Conservation (phyloP, 2,797 vertebrate genomes). For the Champsocephalus esox region DNA sequence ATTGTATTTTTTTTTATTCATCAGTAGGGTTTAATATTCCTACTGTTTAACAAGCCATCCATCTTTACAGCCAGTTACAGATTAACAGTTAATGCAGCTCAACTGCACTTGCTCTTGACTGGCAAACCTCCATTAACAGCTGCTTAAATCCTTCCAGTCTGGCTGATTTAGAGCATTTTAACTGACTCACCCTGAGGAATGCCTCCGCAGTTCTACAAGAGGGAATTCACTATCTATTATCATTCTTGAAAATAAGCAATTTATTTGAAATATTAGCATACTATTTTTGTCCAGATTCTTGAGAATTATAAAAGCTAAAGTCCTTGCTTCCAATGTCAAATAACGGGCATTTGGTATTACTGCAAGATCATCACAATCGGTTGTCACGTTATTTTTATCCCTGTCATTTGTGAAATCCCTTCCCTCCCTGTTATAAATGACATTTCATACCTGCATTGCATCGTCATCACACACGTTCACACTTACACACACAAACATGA, state of each 20-base stretch:
- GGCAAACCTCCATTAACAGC: conserved; percentile 53
- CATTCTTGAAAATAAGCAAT: conserved; percentile 22
- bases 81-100: conserved; percentile 44
- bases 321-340: conserved; percentile 31
- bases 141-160: conserved; percentile 53
- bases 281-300: neutral
- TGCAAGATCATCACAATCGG: conserved; percentile 35
- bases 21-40: conserved; percentile 17
- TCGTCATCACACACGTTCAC: conserved; percentile 30
- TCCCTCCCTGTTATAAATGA: conserved; percentile 39
- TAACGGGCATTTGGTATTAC: conserved; percentile 25
- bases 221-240: conserved; percentile 23
- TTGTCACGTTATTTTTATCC: conserved; percentile 59
- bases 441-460: conserved; percentile 40
- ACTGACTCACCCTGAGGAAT: conserved; percentile 35
- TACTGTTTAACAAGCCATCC: conserved; percentile 42
- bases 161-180: conserved; percentile 57
- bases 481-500: conserved; percentile 27
- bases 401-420: conserved; percentile 15
- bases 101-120: conserved; percentile 44
- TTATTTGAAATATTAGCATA: neutral
- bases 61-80: conserved; percentile 39
- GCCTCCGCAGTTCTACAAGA: conserved; percentile 30
- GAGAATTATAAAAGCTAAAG: conserved; percentile 3
- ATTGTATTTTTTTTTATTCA: conserved; percentile 3